A percentile compares a stretch with the other conserved stretches of the same genome.
Evolutionary conservation across 2,888 invertebrate genomes (phyloP).

Genomic region (Macaria notata): DNA sequence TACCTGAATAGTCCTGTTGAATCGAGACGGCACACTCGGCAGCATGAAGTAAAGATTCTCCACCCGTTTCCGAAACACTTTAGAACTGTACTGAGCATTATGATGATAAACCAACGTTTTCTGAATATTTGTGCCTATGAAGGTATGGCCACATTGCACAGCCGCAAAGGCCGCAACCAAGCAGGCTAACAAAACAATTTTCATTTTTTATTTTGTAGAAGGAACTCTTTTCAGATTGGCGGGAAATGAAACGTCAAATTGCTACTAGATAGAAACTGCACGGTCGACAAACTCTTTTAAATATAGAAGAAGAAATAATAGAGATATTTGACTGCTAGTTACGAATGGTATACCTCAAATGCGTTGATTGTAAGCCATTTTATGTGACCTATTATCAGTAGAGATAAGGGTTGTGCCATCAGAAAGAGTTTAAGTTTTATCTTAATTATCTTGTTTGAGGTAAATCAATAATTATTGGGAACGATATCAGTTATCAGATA

Average conservation of each 20-base stretch:
- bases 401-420: constrained; percentile 2
- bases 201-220: constrained; percentile 36
- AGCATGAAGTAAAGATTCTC: constrained; percentile 50
- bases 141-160: constrained; percentile 55
- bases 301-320: too few relatives aligned
- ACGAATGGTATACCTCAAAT: too few relatives aligned
- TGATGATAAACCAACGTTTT: constrained; percentile 49
- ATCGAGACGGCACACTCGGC: constrained; percentile 34
- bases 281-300: too few relatives aligned
- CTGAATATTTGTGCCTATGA: constrained; percentile 55
- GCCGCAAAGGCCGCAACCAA: constrained; percentile 41
- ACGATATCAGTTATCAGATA: neutral
- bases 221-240: neutral
- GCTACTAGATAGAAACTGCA: too few relatives aligned
- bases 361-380: neutral
- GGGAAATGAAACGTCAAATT: neutral
- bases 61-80: constrained; percentile 53
- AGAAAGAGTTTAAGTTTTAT: constrained; percentile 3
- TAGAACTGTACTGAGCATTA: constrained; percentile 39
- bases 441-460: neutral
- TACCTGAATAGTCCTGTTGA: constrained; percentile 53
- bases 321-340: too few relatives aligned
- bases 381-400: constrained; percentile 1
- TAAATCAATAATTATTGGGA: neutral
- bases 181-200: constrained; percentile 33